Evolutionary conservation across 2,888 invertebrate genomes (phyloP), one percentile per base, ranked within the genome.

Genomic region (Urechis unicinctus): DNA sequence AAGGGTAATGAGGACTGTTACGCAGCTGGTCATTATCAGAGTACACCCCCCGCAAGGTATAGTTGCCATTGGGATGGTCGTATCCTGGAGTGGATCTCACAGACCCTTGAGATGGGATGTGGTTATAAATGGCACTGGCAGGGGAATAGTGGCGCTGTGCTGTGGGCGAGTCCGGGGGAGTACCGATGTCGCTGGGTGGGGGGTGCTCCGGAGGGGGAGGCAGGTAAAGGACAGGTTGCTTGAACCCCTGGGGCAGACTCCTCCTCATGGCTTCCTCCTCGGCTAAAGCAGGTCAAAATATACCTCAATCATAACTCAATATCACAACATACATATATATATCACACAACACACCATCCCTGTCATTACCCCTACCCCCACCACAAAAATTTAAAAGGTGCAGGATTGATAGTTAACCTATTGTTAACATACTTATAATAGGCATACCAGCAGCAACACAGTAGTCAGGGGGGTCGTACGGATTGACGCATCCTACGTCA

Each of bases 191-290:
- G 31, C 60, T 75, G 3, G 75, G 74, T 6, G 78, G 79, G 9
- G 78, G 78, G 60, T 78, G 75, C 50, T 77, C 78, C 1, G 79
- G 79, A 2, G 79, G 79, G 22, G 79, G 79, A 22, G 79, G 79
- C 4, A 78, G 68, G 59, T 78, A 64, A 24, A 68, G 63, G 53
- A 73, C 73, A 60, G 55, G 36, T 17, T 36, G 36, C 36, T 36
- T 36, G 36, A 17, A 36, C 9, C 9, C 9, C 9, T 9, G 36
- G 17, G 17, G 36, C 36, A 36, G 36, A 36, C 36, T 13, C 9
- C 50, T 6, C 22, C 5, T 30, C 21, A 36, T 21, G 13, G 13
- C 45, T 21, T 22, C 70, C 41, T 36, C 41, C 41, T 36, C 13
- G 41, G 41, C 41, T 36, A 36, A 36, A 36, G 13, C 9, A 13